Evolutionary conservation across 2,113 vertebrate genomes (phyloP), one percentile per base, ranked within the genome.

Genomic region (Azemiops feae): DNA sequence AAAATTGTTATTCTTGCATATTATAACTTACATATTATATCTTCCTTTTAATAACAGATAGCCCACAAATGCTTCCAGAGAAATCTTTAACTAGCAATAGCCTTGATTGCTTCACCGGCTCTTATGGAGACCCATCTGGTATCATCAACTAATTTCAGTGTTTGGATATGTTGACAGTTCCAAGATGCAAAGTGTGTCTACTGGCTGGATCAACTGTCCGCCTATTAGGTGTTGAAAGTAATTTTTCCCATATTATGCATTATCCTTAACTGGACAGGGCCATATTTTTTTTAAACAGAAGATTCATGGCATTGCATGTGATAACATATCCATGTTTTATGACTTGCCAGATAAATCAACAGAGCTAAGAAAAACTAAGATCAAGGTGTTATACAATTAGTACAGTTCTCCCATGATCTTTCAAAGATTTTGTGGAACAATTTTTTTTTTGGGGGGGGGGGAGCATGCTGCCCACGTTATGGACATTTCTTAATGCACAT

Each of bases 391-490:
- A 23, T 43, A 91, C 52, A 85, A 52, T 85, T 85, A 55, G 30
- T 14, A 39, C 22, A 58, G 5, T 43, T 39, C 47, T 50, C 3
- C 45, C 3, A 81, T 30, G 18, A 4, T 39, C 5, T 53, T 39
- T n/a, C 47, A 53, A 53, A 91, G 30, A 22, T 54, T 54, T 81
- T 14, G 5, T 54, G 45, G 54, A 91, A 54, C 45, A 90, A 64
- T 25, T 6, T 9, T 23, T 10, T 3, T 4, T 14, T 10, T 2
- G 22, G 27, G 16, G 4, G 1, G 30, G 30, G 27, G 2, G 3
- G 6, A 54, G 9, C 69, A 91, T 81, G 25, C 30, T 27, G 12
- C 43, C 39, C 3, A 18, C 18, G 3, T 54, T 55, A 27, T 22
- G 45, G n/a, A 50, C 45, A 74, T 55, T 55, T 55, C 50, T 85